These are phyloP conservation scores for Pristionchus arcanus DNA, from an alignment of 2,888 invertebrate species.

Conservation along the genomic window DNA sequence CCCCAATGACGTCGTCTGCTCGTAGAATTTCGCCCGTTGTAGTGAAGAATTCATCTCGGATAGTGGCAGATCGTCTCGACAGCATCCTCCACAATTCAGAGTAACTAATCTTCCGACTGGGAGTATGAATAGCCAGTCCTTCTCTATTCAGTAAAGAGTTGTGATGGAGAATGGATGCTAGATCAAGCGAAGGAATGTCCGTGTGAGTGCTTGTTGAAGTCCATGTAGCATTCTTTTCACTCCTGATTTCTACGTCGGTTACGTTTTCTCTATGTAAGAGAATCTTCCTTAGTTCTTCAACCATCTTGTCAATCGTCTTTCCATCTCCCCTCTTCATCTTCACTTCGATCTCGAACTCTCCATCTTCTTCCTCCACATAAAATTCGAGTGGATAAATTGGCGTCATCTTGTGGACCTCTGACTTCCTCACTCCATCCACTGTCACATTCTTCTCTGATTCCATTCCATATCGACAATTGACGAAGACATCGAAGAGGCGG, in stretches of 20 bases:
- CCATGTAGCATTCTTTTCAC: not conserved
- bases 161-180: not conserved
- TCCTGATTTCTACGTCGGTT: not conserved
- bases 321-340: constrained; percentile 27
- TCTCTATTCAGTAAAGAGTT: not conserved
- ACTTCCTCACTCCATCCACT: not conserved
- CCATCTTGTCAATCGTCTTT: not conserved
- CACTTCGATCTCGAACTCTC: not conserved
- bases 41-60: constrained; percentile 55
- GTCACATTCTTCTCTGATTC: constrained; percentile 59
- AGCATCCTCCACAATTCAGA: constrained; percentile 1
- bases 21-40: constrained; percentile 58
- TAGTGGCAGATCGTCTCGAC: not conserved
- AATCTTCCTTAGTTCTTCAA: not conserved
- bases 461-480: constrained; percentile 74
- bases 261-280: not conserved
- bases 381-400: constrained; percentile 40
- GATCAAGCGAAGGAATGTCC: not conserved
- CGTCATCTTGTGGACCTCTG: not conserved
- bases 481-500: constrained; percentile 64
- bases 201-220: not conserved
- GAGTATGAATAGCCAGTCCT: not conserved
- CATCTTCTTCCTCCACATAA: not conserved
- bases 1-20: constrained; percentile 66
- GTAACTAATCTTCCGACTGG: not conserved